Conservation (phyloP, 1,140 invertebrate species). For the Nephila pilipes region DNA sequence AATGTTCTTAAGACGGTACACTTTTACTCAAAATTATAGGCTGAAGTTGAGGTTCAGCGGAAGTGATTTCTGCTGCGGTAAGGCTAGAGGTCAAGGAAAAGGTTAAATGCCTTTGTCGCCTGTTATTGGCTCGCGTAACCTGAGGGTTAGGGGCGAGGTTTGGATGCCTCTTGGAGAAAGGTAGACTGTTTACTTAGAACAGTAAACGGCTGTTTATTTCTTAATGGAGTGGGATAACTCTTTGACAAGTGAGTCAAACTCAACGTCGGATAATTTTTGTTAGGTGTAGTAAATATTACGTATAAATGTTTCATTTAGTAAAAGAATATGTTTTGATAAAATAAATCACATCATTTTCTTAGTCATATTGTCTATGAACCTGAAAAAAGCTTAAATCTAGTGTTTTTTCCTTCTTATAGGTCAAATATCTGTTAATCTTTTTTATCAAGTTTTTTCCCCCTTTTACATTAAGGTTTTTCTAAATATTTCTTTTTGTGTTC, state of each 20-base stretch:
- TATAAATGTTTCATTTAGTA: too few species aligned
- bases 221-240: background rate
- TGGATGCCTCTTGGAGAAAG: background rate
- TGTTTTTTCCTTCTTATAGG: too few species aligned
- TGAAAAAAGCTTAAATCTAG: too few species aligned
- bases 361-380: too few species aligned
- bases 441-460: too few species aligned
- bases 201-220: background rate
- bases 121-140: constrained; percentile 36
- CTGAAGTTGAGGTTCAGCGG: constrained; percentile 36
- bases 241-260: background rate
- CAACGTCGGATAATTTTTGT: too few species aligned
- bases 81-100: constrained; percentile 4
- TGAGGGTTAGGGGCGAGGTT: constrained; percentile 30
- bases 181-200: constrained; percentile 35
- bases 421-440: too few species aligned
- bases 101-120: constrained; percentile 74
- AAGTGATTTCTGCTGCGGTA: constrained; percentile 51
- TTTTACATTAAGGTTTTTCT: too few species aligned
- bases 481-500: too few species aligned
- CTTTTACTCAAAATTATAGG: constrained; percentile 64
- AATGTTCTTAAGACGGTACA: constrained; percentile 7
- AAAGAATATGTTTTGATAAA: too few species aligned
- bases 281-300: too few species aligned
- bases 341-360: too few species aligned